Conservation (phyloP, 2,113 vertebrate species). For the Mus pahari region DNA sequence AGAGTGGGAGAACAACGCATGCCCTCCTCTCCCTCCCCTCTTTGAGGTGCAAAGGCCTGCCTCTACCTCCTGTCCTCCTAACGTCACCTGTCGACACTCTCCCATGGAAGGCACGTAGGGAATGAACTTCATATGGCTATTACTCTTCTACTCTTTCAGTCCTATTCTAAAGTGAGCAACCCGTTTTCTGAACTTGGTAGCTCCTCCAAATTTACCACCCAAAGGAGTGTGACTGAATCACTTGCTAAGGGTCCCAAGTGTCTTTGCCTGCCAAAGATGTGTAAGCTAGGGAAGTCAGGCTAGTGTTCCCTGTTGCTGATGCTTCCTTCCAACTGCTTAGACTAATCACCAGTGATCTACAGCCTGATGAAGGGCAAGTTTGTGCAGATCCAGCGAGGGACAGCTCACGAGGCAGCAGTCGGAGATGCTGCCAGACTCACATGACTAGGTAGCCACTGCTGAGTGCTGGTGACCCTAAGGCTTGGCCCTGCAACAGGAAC, state of each 20-base stretch:
- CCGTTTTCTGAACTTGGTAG: background rate
- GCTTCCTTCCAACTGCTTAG: background rate
- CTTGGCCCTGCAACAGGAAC: background rate
- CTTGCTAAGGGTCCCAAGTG: background rate
- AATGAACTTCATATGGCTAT: background rate
- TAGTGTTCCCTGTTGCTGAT: background rate
- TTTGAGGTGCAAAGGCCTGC: rapidly evolving
- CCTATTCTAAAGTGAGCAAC: background rate
- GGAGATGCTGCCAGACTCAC: background rate
- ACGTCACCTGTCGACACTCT: rapidly evolving
- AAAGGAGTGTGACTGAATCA: background rate
- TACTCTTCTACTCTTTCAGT: background rate
- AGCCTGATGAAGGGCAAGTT: background rate
- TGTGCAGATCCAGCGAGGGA: background rate
- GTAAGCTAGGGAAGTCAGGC: background rate
- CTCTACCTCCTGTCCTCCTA: background rate
- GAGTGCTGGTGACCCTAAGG: background rate
- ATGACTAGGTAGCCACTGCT: rapidly evolving
- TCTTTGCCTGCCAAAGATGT: background rate
- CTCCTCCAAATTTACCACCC: background rate
- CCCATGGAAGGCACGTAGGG: background rate
- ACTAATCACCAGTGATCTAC: background rate
- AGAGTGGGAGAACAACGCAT: background rate
- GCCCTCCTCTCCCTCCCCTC: background rate
- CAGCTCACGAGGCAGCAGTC: background rate